Percentiles rank a stretch among this genome's conserved stretches.
These are phyloP conservation scores for Prunella himalayana DNA, from an alignment of 2,113 vertebrate genomes.

Conservation along the genomic window DNA sequence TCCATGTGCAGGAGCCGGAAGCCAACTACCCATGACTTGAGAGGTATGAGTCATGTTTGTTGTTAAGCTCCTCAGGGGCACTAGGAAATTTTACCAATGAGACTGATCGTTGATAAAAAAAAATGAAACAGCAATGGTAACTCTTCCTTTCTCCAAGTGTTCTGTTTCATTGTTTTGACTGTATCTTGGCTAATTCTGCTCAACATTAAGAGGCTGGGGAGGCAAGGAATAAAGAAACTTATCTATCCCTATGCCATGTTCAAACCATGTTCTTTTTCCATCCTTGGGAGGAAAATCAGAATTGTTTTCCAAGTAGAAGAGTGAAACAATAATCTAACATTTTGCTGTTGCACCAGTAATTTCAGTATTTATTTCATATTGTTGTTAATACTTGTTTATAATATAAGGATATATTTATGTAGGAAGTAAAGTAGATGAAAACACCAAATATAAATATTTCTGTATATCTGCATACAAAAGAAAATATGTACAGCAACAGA, in stretches of 20 bases:
- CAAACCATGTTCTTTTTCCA: background rate
- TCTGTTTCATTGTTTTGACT: background rate
- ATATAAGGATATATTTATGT: conserved; percentile 65
- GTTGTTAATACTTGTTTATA: conserved; percentile 67
- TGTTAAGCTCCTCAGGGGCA: background rate
- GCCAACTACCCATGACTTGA: background rate
- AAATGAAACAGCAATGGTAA: background rate
- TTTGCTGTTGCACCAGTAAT: conserved; percentile 1
- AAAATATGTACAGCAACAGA: conserved; percentile 91
- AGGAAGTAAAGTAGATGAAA: conserved; percentile 65
- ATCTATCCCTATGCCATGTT: background rate
- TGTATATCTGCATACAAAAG: conserved; percentile 89
- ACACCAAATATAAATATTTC: conserved; percentile 89
- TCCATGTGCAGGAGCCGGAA: background rate
- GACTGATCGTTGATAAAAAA: background rate
- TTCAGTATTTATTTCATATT: conserved; percentile 72
- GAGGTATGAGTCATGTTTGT: background rate
- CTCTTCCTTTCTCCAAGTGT: background rate
- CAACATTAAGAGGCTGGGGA: background rate
- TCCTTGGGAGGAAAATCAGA: background rate
- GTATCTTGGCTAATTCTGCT: conserved; percentile 1
- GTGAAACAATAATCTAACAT: background rate
- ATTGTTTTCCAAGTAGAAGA: conserved; percentile 3
- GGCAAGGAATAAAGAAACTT: conserved; percentile 11
- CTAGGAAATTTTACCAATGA: background rate